These are phyloP conservation scores for Osmoderma eremita DNA, from an alignment of 2,888 invertebrate species.

Conservation along the genomic window DNA sequence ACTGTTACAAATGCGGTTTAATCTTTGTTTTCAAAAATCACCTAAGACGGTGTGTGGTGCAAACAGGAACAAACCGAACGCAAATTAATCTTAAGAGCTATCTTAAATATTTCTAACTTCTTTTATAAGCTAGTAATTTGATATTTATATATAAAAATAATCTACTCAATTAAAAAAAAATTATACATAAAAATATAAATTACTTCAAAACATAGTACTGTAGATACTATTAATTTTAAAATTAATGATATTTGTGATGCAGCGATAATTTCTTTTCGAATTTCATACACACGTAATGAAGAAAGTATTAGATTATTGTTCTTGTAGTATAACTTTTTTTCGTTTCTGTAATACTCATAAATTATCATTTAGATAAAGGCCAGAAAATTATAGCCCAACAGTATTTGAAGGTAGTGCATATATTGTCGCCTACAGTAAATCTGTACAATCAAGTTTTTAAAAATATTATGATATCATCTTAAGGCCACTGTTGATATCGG, in stretches of 20 bases:
- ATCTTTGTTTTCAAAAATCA: constrained; percentile 6
- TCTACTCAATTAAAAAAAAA: not conserved
- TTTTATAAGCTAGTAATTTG: too few species aligned
- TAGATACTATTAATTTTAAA: not conserved
- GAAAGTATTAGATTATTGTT: not conserved
- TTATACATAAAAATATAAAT: not conserved
- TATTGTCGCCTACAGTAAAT: constrained; percentile 48
- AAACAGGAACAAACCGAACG: not conserved
- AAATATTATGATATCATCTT: constrained; percentile 50
- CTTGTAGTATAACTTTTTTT: not conserved
- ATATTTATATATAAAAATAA: not conserved
- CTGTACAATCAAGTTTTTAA: constrained; percentile 47
- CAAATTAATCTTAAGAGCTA: too few species aligned
- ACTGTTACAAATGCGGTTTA: not conserved
- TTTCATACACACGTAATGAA: not conserved
- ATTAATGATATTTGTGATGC: constrained; percentile 13
- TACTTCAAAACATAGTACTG: not conserved
- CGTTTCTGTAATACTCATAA: constrained; percentile 1
- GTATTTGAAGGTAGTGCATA: constrained; percentile 31
- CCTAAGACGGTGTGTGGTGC: not conserved
- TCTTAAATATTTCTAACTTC: too few species aligned
- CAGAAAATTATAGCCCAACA: constrained; percentile 28
- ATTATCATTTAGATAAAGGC: constrained; percentile 13
- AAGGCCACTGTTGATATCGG: constrained; percentile 54
- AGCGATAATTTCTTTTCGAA: not conserved